Base-by-base conservation (phyloP, 2,888 invertebrate species). In the Schrankia costaestrigalis region DNA sequence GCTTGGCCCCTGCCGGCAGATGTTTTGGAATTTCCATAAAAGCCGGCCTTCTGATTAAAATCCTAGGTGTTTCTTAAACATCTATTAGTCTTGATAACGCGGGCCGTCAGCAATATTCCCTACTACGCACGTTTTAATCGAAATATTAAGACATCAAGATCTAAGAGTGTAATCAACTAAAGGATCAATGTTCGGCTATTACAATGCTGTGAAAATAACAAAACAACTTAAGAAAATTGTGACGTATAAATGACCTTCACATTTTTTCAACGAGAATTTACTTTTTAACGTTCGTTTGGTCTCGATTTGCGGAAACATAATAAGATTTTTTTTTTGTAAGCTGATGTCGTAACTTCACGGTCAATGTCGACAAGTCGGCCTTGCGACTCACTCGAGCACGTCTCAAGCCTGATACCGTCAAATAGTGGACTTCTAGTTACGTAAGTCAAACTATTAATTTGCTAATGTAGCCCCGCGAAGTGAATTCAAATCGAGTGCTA, bases 361-460 rank as follows among this genome's bases (percentile, higher is more conserved):
- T 80, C 86, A 87, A 86, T 86, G 86, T 80, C 87, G 82, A 78
- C 67, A 57, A 61, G 73, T 53, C 71, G 85, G 62, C 87, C 86
- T 87, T 86, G 87, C 54, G 54, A 63, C 64, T 67, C 74, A 65
- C 60, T 72, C 71, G 64, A 77, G 68, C 82, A 78, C 72, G 77
- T 73, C 79, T 72, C 62, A 54, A 63, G 56, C 52, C 54, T 55
- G 60, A 63, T 69, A 66, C 66, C 57, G 57, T 40, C 72, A 61
- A 82, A 78, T 71, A 72, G 58, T 76, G 64, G 68, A 53, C 68
- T 59, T 56, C 59, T 65, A 56, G 60, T 81, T 85, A 80, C 73
- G 70, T 82, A 84, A 83, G 64, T 50, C 49, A 63, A n/a, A 63
- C 67, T 63, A 77, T 78, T 71, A 71, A 69, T 73, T 73, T 66